Evolutionary conservation across 2,113 vertebrate genomes (phyloP).

Genomic region (Empidonax alnorum): DNA sequence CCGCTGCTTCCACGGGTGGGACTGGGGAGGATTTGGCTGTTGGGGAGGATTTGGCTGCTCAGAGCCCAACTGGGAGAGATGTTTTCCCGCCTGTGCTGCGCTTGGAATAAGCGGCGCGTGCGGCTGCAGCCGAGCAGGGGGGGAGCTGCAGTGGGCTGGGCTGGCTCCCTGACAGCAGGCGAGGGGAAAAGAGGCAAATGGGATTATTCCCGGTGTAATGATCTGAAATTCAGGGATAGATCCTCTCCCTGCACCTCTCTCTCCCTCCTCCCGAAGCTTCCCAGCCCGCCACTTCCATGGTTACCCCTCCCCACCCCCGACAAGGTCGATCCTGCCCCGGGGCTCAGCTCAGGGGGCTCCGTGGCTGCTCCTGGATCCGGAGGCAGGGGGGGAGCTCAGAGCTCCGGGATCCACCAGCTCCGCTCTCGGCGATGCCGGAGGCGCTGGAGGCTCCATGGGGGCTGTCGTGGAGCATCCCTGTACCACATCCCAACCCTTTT

Average conservation of each 20-base stretch:
- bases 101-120: neutral
- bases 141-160: neutral
- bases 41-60: neutral
- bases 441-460: neutral
- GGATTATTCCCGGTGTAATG: neutral
- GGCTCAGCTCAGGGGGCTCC: neutral
- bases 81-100: neutral
- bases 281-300: neutral
- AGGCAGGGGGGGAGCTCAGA: neutral
- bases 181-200: neutral
- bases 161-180: neutral
- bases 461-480: neutral
- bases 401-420: neutral
- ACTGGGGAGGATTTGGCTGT: neutral
- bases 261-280: neutral
- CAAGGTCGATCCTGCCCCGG: neutral
- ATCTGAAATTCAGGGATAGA: neutral
- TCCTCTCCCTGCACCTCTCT: rapidly evolving
- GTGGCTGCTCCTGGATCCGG: neutral
- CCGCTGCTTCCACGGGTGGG: neutral
- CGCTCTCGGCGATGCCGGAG: neutral
- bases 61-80: neutral
- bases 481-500: neutral
- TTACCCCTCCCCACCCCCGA: neutral
- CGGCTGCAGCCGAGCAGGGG: neutral